Conservation (phyloP, 2,888 invertebrate genomes). For the Fabriciana adippe region DNA sequence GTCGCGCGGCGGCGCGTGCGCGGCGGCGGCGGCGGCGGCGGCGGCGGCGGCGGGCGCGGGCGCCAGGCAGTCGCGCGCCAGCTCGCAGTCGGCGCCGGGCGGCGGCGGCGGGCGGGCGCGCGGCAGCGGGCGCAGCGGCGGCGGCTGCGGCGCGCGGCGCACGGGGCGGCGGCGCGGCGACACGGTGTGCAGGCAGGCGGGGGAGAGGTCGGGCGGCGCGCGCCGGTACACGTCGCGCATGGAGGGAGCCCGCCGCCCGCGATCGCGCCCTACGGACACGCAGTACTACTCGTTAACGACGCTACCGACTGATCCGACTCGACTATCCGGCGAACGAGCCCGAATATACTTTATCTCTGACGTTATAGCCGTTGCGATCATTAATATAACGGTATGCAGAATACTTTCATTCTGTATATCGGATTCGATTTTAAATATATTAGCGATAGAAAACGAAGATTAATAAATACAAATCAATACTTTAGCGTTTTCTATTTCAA, state of each 20-base stretch:
- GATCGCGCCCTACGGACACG: conserved; percentile 43
- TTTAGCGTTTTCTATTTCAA: background rate
- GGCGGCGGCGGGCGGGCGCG: conserved; percentile 46
- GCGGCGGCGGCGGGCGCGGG: conserved; percentile 44
- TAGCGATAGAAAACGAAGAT: background rate
- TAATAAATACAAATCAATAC: background rate
- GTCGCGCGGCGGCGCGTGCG: conserved; percentile 54
- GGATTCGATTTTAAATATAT: background rate
- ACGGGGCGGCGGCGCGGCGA: conserved; percentile 54
- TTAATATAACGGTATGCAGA: no score
- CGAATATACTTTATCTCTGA: no score
- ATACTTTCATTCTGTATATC: no score
- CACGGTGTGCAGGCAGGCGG: conserved; percentile 76
- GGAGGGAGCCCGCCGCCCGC: conserved; percentile 46
- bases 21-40: conserved; percentile 60
- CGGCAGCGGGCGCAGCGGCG: conserved; percentile 49
- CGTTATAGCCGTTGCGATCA: background rate
- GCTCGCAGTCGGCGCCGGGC: conserved; percentile 78
- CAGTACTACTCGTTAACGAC: conserved; percentile 13
- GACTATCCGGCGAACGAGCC: background rate
- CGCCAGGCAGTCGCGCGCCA: conserved; percentile 69
- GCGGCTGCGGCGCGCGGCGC: conserved; percentile 54
- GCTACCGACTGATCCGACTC: no score
- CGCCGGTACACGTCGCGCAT: conserved; percentile 84
- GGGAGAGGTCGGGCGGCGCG: conserved; percentile 65